A percentile compares a stretch with the other conserved stretches of the same genome.
Evolutionary conservation across 2,113 vertebrate species (phyloP).

Genomic region (Corydoras maculifer): DNA sequence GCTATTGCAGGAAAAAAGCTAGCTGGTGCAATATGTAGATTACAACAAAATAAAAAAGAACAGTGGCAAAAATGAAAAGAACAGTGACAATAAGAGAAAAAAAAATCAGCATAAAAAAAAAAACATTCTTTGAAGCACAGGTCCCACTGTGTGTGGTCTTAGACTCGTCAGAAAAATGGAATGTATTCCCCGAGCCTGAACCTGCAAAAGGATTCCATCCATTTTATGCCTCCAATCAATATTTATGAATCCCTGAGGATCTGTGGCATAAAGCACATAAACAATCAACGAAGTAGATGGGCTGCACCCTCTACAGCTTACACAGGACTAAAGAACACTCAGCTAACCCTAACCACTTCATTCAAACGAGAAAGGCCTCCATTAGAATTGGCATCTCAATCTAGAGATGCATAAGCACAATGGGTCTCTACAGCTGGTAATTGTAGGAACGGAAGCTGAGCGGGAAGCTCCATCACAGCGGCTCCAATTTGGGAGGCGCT

Average conservation of each 20-base stretch:
- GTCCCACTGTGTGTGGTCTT: constrained; percentile 84
- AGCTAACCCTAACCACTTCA: constrained; percentile 36
- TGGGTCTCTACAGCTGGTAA: constrained; percentile 21
- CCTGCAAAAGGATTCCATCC: constrained; percentile 83
- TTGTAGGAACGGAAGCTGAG: constrained; percentile 8
- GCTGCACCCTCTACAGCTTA: constrained; percentile 1
- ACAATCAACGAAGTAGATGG: constrained; percentile 56
- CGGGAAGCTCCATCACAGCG: not conserved
- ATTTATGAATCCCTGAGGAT: constrained; percentile 98
- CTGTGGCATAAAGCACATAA: constrained; percentile 84
- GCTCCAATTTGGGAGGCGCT: not conserved
- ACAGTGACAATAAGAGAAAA: constrained; percentile 44
- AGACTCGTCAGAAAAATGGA: constrained; percentile 86
- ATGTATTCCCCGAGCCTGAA: constrained; percentile 80
- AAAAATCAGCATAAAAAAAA: constrained; percentile 46
- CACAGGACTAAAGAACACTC: constrained; percentile 33
- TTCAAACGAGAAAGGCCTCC: constrained; percentile 26
- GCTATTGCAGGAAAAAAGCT: no score
- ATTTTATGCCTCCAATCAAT: constrained; percentile 96
- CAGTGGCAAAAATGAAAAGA: constrained; percentile 10
- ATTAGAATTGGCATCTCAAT: constrained; percentile 31
- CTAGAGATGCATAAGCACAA: constrained; percentile 24
- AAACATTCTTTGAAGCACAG: constrained; percentile 59
- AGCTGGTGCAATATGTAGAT: no score
- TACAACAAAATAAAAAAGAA: not conserved